Evolutionary conservation across 2,888 invertebrate genomes (phyloP), one percentile per base, ranked within the genome.

Genomic region (Ochropleura plecta): DNA sequence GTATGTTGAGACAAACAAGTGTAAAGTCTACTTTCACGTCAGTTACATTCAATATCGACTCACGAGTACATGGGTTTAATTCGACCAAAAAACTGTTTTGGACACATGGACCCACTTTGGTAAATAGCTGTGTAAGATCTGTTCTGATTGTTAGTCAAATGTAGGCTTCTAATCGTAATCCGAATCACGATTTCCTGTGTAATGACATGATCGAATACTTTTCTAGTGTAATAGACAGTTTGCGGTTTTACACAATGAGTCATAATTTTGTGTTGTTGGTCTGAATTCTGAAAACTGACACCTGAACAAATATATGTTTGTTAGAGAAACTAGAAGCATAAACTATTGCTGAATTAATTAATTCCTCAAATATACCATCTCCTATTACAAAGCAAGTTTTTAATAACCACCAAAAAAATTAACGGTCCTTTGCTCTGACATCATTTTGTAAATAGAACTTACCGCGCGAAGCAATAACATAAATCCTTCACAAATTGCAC

Each of bases 401-500:
- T 42, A 79, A 75, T 70, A 80, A 65, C 59, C 44, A 63, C 46
- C 16, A 68, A 85, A 85, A 84, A 82, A 84, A 78, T 60, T 77
- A 82, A 87, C 84, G 85, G 79, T 83, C 76, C 12, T 55, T 62
- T 62, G 73, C 63, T 64, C 75, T 81, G 79, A 76, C 77, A 81
- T 85, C 79, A 76, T 82, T 80, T 83, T 71, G 79, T 81, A 81
- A 84, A 79, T 82, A 80, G 71, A 82, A 87, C 90, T 88, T 79
- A 91, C 91, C 91, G 76, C 88, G 84, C 78, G 83, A 90, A 90
- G 86, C 85, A 82, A 80, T 77, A 81, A 84, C 73, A 69, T 89
- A 86, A 85, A 90, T 91, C 89, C 89, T 88, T 86, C 83, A 89
- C 85, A 89, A 90, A 89, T 86, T 89, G 87, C 86, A 88, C 88